Conservation (phyloP, 2,888 invertebrate species). For the Loripinus fragilis region DNA sequence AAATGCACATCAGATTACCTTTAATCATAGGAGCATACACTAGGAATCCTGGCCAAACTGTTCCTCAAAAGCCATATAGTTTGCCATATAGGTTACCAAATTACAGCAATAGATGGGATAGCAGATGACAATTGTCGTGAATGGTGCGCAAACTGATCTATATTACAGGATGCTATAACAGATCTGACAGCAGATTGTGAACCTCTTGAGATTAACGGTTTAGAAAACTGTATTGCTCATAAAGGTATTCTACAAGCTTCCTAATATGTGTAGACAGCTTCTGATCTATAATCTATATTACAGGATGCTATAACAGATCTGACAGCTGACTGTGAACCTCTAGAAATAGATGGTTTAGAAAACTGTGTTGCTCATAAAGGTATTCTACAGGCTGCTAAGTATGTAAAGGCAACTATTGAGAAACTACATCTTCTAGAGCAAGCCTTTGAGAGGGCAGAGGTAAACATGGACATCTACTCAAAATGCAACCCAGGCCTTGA, state of each 20-base stretch:
- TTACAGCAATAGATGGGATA: no score
- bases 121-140: no score
- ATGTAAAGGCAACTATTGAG: constrained; percentile 87
- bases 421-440: constrained; percentile 71
- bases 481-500: no score
- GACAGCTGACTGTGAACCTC: constrained; percentile 75
- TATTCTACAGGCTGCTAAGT: constrained; percentile 92
- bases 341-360: constrained; percentile 89
- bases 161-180: constrained; percentile 91
- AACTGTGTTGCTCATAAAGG: constrained; percentile 90
- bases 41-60: no score
- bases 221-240: constrained; percentile 88
- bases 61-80: no score
- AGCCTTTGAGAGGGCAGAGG: constrained; percentile 75
- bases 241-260: constrained; percentile 94
- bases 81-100: no score
- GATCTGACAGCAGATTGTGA: constrained; percentile 86
- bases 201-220: constrained; percentile 87
- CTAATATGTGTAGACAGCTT: constrained; percentile 88
- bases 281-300: constrained; percentile 82
- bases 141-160: no score
- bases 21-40: no score
- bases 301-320: constrained; percentile 94
- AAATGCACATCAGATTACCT: no score
- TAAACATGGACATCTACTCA: constrained; percentile 36